These are phyloP conservation scores for Bembecia ichneumoniformis DNA, from an alignment of 2,888 invertebrate genomes.

Conservation along the genomic window DNA sequence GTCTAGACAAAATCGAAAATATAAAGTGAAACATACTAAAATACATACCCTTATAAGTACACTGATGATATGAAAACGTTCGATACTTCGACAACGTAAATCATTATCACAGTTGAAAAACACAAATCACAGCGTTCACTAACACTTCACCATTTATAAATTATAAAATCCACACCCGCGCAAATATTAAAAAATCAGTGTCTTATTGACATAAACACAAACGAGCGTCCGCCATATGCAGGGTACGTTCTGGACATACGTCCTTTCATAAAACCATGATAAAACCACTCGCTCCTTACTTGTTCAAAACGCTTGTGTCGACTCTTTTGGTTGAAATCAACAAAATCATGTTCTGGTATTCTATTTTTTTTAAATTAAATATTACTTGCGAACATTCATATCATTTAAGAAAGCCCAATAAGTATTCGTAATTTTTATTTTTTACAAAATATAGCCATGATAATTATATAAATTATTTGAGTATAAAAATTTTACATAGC, in stretches of 20 bases:
- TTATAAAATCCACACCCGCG: slow-evolving; percentile 67
- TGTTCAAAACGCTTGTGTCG: slow-evolving; percentile 8
- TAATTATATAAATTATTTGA: too few relatives aligned
- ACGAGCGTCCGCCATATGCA: slow-evolving; percentile 72
- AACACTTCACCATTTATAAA: slow-evolving; percentile 52
- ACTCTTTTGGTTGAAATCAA: too few relatives aligned
- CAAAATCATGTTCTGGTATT: too few relatives aligned
- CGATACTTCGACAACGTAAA: slow-evolving; percentile 55
- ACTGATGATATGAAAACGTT: slow-evolving; percentile 51
- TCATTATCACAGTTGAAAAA: slow-evolving; percentile 61
- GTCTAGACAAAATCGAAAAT: slow-evolving; percentile 26
- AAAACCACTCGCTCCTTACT: slow-evolving; percentile 16
- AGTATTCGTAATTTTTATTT: too few relatives aligned
- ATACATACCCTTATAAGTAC: slow-evolving; percentile 64
- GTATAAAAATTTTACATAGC: too few relatives aligned
- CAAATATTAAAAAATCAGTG: slow-evolving; percentile 65
- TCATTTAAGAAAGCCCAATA: too few relatives aligned
- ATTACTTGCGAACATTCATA: too few relatives aligned
- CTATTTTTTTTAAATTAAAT: too few relatives aligned
- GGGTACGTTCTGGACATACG: slow-evolving; percentile 53
- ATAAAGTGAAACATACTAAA: slow-evolving; percentile 49
- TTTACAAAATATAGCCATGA: too few relatives aligned
- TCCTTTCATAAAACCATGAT: slow-evolving; percentile 14
- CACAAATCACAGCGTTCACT: slow-evolving; percentile 61
- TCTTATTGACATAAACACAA: slow-evolving; percentile 73